Evolutionary conservation across 2,797 vertebrate genomes (phyloP).

Genomic region (Malacoctenus gilli): DNA sequence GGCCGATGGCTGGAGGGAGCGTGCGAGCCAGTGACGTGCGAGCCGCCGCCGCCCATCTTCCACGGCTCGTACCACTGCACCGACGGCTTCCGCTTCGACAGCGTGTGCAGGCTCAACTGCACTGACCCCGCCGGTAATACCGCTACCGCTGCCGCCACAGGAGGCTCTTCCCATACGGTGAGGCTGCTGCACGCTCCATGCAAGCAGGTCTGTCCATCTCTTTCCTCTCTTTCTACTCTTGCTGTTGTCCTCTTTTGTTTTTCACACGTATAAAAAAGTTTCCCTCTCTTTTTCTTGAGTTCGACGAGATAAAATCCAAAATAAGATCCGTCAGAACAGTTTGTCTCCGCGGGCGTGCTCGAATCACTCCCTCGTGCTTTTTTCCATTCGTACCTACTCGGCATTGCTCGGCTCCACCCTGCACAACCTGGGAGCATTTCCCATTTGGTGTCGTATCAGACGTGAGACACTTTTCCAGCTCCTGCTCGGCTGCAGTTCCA

Average conservation of each 20-base stretch:
- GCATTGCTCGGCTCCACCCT: too few species aligned
- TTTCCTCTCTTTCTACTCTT: constrained; percentile 69
- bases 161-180: constrained; percentile 78
- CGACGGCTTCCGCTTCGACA: constrained; percentile 94
- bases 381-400: too few species aligned
- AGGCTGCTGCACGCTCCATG: constrained; percentile 80
- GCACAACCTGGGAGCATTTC: too few species aligned
- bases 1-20: constrained; percentile 92
- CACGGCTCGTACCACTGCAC: constrained; percentile 94
- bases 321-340: too few species aligned
- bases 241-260: constrained; percentile 37
- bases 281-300: constrained; percentile 42
- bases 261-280: constrained; percentile 1
- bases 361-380: too few species aligned
- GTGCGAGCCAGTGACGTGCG: constrained; percentile 93
- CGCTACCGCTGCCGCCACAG: constrained; percentile 49
- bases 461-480: too few species aligned
- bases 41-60: constrained; percentile 90
- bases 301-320: too few species aligned
- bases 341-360: too few species aligned
- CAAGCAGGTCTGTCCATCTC: constrained; percentile 83
- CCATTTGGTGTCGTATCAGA: too few species aligned
- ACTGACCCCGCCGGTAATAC: constrained; percentile 81
- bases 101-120: constrained; percentile 92
- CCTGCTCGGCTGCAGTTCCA: too few species aligned